Base-by-base conservation (phyloP, 1,140 invertebrate genomes). In the Brachionus asplanchnoidis region DNA sequence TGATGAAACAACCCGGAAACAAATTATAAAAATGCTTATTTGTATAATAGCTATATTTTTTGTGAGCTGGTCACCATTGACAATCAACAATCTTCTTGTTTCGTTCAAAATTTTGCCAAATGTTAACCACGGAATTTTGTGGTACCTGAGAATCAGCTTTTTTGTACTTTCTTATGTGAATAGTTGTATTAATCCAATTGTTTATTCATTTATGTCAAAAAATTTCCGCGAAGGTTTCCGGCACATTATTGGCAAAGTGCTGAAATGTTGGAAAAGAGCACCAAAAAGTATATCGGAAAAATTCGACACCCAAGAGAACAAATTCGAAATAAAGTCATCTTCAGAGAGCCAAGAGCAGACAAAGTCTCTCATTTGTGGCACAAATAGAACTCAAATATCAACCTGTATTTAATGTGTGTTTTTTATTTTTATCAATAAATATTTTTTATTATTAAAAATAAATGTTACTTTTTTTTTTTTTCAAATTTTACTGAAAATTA, bases 131-230 rank as follows among this genome's bases (percentile, higher is more conserved):
- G 92, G 91, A 1, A 86, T 88, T 23, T 88, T 91, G 14, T 93
- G 93, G 86, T 92, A 93, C 83, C 89, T 93, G 86, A 90, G 91
- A 12, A 92, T 92, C 1, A 88, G 91, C 12, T 93, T 94, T 86
- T 92, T 92, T 85, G 87, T 93, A 28, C 90, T 93, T 89, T 92
- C 92, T 3, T 93, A 93, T 87, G 92, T 93, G 84, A 93, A 93
- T 88, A 93, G 92, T 87, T 94, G 93, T 87, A 92, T 94, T 84
- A 94, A 94, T 89, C 94, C 94, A 8, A 91, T 94, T 60, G 91
- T 94, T 8, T 94, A 94, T 87, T 93, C 93, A 28, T 94, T 94
- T 88, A 94, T 94, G 93, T 94, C 93, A 3, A 92, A 93, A 86
- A 93, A 93, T 89, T 94, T 94, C 89, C 89, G 94, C n/a, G 70